Evolutionary conservation across 2,888 invertebrate genomes (phyloP).

Genomic region (Acronicta psi): DNA sequence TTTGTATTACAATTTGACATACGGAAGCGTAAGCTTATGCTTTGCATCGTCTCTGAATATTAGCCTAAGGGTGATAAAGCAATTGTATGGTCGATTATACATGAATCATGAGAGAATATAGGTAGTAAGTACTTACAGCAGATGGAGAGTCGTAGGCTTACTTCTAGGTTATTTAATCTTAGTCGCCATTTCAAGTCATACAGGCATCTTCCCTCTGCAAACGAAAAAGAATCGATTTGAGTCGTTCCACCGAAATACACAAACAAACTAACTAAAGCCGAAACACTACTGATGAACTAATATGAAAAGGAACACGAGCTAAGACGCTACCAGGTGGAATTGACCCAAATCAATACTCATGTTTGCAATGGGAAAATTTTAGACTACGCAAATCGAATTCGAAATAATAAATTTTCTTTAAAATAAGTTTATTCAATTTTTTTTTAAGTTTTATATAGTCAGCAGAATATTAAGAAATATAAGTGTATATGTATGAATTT

Average conservation of each 20-base stretch:
- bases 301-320: conserved; percentile 30
- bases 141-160: conserved; percentile 28
- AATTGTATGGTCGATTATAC: too few species aligned
- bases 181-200: conserved; percentile 42
- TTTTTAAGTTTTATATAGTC: conserved; percentile 1
- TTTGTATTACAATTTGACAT: too few species aligned
- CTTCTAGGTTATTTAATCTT: conserved; percentile 45
- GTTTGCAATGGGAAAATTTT: conserved; percentile 44
- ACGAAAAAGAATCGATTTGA: conserved; percentile 80
- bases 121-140: conserved; percentile 31
- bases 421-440: conserved; percentile 4
- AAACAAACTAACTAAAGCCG: conserved; percentile 56
- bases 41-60: too few species aligned
- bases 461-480: conserved; percentile 2
- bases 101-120: too few species aligned
- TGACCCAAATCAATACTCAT: conserved; percentile 81
- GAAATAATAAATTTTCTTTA: conserved; percentile 1
- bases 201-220: conserved; percentile 63
- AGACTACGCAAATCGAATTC: conserved; percentile 3
- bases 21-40: too few species aligned
- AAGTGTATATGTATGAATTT: background rate
- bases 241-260: conserved; percentile 74
- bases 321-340: conserved; percentile 70
- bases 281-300: conserved; percentile 48
- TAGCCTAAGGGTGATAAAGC: too few species aligned